Base-by-base conservation (phyloP, 2,888 invertebrate species). In the Microctonus hyperodae region DNA sequence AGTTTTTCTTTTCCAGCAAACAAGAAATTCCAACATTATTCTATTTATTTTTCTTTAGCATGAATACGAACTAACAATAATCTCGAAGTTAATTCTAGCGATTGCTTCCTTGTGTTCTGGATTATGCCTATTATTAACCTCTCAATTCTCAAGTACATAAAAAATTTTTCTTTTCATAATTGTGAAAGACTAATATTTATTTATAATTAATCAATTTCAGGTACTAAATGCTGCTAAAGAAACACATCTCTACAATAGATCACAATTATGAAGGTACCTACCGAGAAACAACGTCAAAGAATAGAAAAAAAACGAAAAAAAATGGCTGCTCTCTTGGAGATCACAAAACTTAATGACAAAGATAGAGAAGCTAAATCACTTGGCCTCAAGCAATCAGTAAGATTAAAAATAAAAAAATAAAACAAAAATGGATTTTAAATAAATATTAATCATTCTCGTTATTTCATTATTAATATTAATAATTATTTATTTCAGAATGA, bases 261-360 rank as follows among this genome's bases (percentile, higher is more conserved):
- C 61, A 51, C 35, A 37, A 58, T 20, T 37, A 86, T 86, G 86
- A 85, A 85, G 78, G 78, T 81, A 59, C 75, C 81, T 56, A 84
- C 85, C 37, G 75, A 85, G 33, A 89, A 89, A 78, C 85, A 87
- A 75, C 82, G 85, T 67, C 84, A 85, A 74, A 86, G 90, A 69
- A 82, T 86, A 67, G 88, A 89, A 75, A 90, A 87, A 70, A 90
- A 89, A 77, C 88, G 87, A 78, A 88, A 87, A 78, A 90, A 90
- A 84, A 85, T 90, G 79, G 86, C 87, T 5, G 90, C 90, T 1
- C 83, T 89, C 69, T 84, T 88, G 10, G 87, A 88, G 78, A 83
- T 90, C 59, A 85, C 88, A 40, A 87, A 88, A 81, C 82, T 90
- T 63, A 90, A 90, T 78, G 89, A 89, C 74, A 85, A 85, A 70